Evolutionary conservation across 1,140 invertebrate species (phyloP).

Genomic region (Metopolophium dirhodum): DNA sequence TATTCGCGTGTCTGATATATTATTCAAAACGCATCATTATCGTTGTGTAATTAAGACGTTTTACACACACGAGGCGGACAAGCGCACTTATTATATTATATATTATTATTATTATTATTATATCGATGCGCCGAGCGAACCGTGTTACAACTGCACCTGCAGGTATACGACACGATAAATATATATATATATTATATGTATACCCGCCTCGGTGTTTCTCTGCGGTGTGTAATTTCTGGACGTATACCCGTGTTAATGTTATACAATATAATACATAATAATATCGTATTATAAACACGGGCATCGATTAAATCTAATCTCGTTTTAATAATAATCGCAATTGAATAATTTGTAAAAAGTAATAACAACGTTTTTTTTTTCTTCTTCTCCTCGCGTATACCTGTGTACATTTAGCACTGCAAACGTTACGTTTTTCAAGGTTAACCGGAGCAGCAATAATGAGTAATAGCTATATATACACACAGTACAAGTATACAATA

Average conservation of each 20-base stretch:
- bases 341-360: neutral
- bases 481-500: neutral
- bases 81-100: neutral
- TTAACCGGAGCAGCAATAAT: neutral
- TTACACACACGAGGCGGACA: neutral
- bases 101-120: too few relatives aligned
- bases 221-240: neutral
- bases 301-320: constrained; percentile 17
- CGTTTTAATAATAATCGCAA: neutral
- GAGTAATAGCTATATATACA: neutral
- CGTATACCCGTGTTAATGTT: neutral
- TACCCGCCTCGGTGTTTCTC: neutral
- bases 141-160: neutral
- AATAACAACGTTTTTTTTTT: neutral
- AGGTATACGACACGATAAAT: neutral
- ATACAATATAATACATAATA: too few relatives aligned
- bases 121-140: neutral
- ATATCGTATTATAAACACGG: neutral
- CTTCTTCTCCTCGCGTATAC: neutral
- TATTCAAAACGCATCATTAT: neutral
- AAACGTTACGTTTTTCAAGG: neutral
- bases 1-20: neutral
- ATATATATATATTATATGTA: too few relatives aligned
- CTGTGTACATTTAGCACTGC: neutral
- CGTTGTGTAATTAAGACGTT: neutral